Evolutionary conservation across 2,888 invertebrate genomes (phyloP).

Genomic region (Notodonta dromedarius): DNA sequence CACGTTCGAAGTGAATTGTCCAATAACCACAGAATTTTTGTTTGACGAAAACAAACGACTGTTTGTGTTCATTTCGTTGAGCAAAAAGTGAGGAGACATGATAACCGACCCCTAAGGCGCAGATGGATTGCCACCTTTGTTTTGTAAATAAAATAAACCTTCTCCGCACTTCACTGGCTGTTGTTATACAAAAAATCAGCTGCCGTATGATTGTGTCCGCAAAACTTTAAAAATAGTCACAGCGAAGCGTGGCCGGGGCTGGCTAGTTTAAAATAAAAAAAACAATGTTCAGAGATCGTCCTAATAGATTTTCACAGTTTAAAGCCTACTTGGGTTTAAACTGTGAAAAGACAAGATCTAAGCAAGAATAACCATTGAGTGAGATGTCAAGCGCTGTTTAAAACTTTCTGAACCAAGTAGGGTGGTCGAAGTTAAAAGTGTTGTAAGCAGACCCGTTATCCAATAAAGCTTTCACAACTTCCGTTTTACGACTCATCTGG

Average conservation of each 20-base stretch:
- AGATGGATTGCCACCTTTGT: no score
- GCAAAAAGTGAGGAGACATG: no score
- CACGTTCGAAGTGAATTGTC: neutral
- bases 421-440: constrained; percentile 57
- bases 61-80: no score
- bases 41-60: no score
- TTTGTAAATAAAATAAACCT: no score
- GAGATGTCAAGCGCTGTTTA: constrained; percentile 41
- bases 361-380: constrained; percentile 35
- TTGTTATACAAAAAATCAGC: no score
- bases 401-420: constrained; percentile 50
- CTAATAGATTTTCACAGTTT: neutral
- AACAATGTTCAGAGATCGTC: neutral
- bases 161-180: no score
- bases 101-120: no score
- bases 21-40: neutral
- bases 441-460: constrained; percentile 58
- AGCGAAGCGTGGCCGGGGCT: no score
- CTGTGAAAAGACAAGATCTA: constrained; percentile 21
- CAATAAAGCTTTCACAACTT: constrained; percentile 68
- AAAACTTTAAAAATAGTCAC: no score
- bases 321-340: no score
- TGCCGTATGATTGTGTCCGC: no score
- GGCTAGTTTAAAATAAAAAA: neutral
- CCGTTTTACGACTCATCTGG: constrained; percentile 55